phyloP scores from a whole-genome alignment of 2,888 invertebrate genomes.

The Pterostichus niger region DNA sequence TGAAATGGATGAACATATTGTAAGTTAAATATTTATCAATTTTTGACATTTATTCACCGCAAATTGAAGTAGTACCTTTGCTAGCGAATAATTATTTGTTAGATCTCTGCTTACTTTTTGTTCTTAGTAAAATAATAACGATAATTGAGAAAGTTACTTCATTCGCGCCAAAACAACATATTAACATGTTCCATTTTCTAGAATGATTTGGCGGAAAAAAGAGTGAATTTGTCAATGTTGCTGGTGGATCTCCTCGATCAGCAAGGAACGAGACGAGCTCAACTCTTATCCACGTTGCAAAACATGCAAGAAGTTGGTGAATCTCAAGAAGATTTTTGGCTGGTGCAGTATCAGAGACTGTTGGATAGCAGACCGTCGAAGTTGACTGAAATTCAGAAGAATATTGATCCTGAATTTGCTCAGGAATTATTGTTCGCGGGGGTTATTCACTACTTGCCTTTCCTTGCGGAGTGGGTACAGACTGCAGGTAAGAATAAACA shows the following conservation, averaged over 20 bases:
- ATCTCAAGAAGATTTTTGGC: conserved; percentile 83
- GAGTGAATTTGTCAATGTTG: conserved; percentile 83
- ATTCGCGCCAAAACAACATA: background rate
- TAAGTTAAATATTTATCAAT: conserved; percentile 73
- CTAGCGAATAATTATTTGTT: too few species aligned
- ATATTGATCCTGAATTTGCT: conserved; percentile 84
- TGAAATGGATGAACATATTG: conserved; percentile 84
- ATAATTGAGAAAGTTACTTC: background rate
- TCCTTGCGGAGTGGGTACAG: conserved; percentile 82
- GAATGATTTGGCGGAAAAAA: conserved; percentile 84
- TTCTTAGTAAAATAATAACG: too few species aligned
- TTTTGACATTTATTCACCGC: background rate
- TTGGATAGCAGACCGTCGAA: conserved; percentile 85
- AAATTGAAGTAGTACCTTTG: background rate
- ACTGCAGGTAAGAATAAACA: conserved; percentile 75
- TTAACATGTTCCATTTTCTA: conserved; percentile 71
- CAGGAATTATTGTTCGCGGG: conserved; percentile 86
- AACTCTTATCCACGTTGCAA: conserved; percentile 84
- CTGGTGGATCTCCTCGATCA: conserved; percentile 85
- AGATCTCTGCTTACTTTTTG: background rate
- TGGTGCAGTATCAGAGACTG: conserved; percentile 90
- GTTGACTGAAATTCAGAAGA: conserved; percentile 81
- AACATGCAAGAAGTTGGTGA: conserved; percentile 84
- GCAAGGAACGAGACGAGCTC: conserved; percentile 82
- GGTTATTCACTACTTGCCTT: conserved; percentile 87